These are phyloP conservation scores for Perizoma flavofasciatum DNA, from an alignment of 2,888 invertebrate species.

Conservation along the genomic window DNA sequence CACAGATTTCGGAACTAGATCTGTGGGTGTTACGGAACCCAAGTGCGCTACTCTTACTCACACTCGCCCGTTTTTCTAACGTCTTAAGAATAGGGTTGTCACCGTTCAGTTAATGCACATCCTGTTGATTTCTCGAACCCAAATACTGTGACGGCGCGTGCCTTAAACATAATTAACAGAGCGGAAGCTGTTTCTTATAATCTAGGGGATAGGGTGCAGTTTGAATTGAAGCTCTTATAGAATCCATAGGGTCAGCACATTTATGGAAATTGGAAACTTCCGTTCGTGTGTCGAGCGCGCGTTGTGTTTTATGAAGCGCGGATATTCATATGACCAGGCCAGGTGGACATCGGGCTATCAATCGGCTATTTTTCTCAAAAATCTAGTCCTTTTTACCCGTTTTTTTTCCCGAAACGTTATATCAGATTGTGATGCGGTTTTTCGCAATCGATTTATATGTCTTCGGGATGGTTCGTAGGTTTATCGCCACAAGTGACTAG, in stretches of 20 bases:
- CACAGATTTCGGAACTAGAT: no score
- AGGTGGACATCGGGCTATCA: constrained; percentile 10
- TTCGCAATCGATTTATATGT: no score
- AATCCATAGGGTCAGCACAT: constrained; percentile 39
- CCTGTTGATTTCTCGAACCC: constrained; percentile 62
- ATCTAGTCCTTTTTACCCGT: no score
- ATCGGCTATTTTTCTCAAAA: no score
- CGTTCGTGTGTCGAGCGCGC: constrained; percentile 75
- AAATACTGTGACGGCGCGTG: constrained; percentile 65
- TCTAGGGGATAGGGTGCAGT: constrained; percentile 33
- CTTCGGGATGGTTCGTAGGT: no score
- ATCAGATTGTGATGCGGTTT: no score
- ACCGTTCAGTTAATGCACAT: constrained; percentile 67
- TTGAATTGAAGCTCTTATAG: constrained; percentile 11
- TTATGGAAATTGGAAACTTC: constrained; percentile 73
- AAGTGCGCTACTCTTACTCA: no score
- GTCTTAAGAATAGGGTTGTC: constrained; percentile 63
- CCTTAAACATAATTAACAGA: constrained; percentile 29
- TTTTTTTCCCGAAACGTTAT: no score
- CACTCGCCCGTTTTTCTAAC: constrained; percentile 31
- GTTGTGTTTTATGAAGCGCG: constrained; percentile 58
- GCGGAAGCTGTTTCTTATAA: constrained; percentile 10
- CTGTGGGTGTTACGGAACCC: no score
- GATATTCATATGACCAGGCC: constrained; percentile 52
- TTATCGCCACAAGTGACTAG: no score